Evolutionary conservation across 35 echinoderm and acorn worm genomes (phyloP).

Genomic region (Amphiura filiformis): DNA sequence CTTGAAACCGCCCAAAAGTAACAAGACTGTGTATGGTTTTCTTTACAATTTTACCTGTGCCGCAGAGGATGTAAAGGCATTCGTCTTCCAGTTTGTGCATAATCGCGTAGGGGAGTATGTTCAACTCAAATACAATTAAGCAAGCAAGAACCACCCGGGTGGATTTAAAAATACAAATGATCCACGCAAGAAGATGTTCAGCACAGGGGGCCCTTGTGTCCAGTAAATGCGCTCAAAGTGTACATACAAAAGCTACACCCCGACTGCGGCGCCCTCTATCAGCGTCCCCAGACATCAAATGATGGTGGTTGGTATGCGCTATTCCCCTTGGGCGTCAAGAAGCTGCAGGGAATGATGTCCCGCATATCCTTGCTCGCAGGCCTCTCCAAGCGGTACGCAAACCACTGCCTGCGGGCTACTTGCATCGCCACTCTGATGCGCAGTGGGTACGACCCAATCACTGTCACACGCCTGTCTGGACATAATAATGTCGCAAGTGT

Average conservation of each 20-base stretch:
- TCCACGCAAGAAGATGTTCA: not conserved
- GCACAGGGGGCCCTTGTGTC: not conserved
- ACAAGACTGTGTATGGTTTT: not conserved
- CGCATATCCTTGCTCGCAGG: not conserved
- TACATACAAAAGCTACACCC: not conserved
- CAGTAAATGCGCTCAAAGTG: not conserved
- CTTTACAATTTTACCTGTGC: not conserved
- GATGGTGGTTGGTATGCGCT: not conserved
- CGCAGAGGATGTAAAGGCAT: not conserved
- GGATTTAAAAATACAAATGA: not conserved
- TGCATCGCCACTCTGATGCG: not conserved
- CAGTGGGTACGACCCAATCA: not conserved
- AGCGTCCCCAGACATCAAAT: not conserved
- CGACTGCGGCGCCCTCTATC: not conserved
- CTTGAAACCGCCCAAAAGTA: not conserved
- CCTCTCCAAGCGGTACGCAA: not conserved
- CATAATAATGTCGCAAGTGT: not conserved
- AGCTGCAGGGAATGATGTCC: not conserved
- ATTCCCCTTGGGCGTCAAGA: not conserved
- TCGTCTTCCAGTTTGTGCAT: not conserved
- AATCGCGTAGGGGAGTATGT: not conserved
- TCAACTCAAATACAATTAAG: not conserved
- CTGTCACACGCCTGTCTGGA: not conserved
- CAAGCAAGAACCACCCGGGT: not conserved
- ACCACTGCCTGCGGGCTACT: not conserved